Percentiles rank a stretch among this genome's conserved stretches.
phyloP scores from a whole-genome alignment of 1,140 invertebrate genomes.

The Ylistrum balloti region DNA sequence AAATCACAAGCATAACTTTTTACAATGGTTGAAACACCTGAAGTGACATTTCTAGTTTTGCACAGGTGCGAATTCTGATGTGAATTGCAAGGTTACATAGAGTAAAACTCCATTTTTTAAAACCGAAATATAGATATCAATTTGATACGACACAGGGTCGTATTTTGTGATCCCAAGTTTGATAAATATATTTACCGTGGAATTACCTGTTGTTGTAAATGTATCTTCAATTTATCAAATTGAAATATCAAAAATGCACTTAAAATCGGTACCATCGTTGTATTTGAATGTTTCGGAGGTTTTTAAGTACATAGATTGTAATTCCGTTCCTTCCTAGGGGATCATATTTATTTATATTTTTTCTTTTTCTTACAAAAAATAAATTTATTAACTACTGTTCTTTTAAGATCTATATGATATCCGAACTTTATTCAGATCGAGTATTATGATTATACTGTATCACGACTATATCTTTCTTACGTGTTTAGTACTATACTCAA shows the following conservation, averaged over 20 bases:
- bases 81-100: background rate
- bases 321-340: background rate
- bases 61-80: background rate
- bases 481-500: background rate
- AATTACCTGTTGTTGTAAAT: background rate
- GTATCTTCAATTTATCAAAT: background rate
- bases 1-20: background rate
- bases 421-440: background rate
- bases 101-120: background rate
- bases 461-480: background rate
- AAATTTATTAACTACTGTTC: background rate
- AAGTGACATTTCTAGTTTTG: background rate
- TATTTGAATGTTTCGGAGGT: background rate
- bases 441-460: background rate
- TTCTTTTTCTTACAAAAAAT: background rate
- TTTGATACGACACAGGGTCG: too few relatives aligned
- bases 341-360: background rate
- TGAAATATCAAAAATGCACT: conserved; percentile 5
- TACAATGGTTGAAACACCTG: background rate
- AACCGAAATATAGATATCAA: background rate
- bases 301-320: background rate
- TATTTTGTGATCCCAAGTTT: background rate
- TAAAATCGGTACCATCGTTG: background rate
- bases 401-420: background rate
- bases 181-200: background rate